Base-by-base conservation (phyloP, 2,797 vertebrate genomes). In the Enteromius argenteus region DNA sequence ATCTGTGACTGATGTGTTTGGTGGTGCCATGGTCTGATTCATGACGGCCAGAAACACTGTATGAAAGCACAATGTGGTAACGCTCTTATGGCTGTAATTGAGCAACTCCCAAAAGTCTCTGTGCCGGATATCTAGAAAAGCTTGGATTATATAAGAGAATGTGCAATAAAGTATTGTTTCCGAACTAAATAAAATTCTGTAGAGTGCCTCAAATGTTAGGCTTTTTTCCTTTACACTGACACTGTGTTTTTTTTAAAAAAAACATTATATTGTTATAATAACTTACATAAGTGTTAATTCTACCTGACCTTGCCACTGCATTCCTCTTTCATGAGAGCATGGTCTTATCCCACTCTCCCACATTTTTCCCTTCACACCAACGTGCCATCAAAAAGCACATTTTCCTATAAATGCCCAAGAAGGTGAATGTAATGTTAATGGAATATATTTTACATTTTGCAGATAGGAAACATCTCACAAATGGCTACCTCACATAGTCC, bases 291-390 rank as follows among this genome's bases (percentile, higher is more conserved):
- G 62, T 32, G 62, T 85, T 71, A 80, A 83, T 46, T 62, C 19
- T 75, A 79, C 85, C 42, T 86, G 64, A 83, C 67, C 77, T 68
- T 69, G 60, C 56, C 68, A 78, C 81, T 44, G 49, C 83, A 83
- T 86, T 88, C 83, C 77, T 85, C 13, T 39, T 60, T 21, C 17
- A 56, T 86, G 83, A 77, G 15, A 53, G 77, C 83, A 83, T 53
- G 32, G n/a, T 42, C 75, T 60, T 82, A 35, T 62, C 14, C 37
- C 69, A 30, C 32, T 74, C 81, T 60, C 60, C 19, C 58, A 73
- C 2, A 37, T 72, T 74, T 80, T 30, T 53, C 21, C 17, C 42
- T 69, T 27, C 42, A 60, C 62, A 64, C 62, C 62, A 64, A 32
- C 1, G 30, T 51, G 60, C 23, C 27, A 49, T 62, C n/a, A n/a